These are phyloP conservation scores for Mus spicilegus DNA, from an alignment of 2,113 vertebrate species.

Conservation along the genomic window DNA sequence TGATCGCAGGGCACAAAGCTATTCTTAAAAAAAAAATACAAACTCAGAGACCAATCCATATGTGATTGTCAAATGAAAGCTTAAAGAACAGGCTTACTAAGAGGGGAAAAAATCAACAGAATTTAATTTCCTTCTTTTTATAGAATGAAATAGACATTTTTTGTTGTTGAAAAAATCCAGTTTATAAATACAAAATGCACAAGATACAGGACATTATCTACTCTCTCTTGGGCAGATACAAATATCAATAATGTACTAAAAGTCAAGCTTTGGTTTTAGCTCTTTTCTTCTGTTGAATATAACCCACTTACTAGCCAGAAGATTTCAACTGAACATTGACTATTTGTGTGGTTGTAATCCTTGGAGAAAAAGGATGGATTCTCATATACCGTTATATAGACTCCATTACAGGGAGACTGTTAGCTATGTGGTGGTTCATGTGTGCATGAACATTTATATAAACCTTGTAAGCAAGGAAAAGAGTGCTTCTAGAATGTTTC, in stretches of 20 bases:
- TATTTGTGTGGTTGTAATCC: constrained; percentile 26
- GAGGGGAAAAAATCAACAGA: not conserved
- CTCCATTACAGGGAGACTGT: constrained; percentile 6
- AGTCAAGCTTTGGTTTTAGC: not conserved
- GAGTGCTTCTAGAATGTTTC: not conserved
- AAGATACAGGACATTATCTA: not conserved
- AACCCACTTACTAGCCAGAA: constrained; percentile 47
- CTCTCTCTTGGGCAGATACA: not conserved
- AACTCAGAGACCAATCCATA: not conserved
- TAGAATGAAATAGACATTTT: constrained; percentile 59
- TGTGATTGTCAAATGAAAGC: constrained; percentile 59
- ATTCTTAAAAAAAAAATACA: constrained; percentile 27
- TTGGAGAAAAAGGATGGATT: constrained; percentile 59
- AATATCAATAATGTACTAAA: not conserved
- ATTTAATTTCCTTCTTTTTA: constrained; percentile 66
- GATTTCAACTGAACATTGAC: constrained; percentile 40
- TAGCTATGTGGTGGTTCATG: not conserved
- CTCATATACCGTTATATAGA: not conserved
- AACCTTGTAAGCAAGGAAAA: not conserved
- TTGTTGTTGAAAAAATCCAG: not conserved
- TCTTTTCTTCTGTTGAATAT: constrained; percentile 49
- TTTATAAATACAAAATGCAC: constrained; percentile 44
- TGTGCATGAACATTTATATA: not conserved
- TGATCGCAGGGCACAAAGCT: constrained; percentile 65
- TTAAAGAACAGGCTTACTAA: constrained; percentile 30